Base-by-base conservation (phyloP, 2,113 vertebrate species). In the Petrocephalus microphthalmus region DNA sequence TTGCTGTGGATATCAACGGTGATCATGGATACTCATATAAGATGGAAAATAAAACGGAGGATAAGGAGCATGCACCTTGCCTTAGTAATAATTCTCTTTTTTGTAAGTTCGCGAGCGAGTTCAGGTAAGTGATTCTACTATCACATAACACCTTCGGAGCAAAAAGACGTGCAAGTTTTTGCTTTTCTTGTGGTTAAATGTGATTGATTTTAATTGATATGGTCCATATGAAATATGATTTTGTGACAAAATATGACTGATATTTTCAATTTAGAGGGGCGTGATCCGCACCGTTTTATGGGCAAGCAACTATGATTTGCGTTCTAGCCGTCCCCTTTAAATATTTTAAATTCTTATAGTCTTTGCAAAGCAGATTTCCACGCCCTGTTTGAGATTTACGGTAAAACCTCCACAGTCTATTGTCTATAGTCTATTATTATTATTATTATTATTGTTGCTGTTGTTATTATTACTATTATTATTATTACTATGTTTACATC, bases 11-110 rank as follows among this genome's bases (percentile, higher is more conserved):
- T 94, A 90, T 92, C 89, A 90, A 87, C 89, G 93, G 93, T 93
- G 93, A 94, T 91, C 95, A 96, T 96, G 95, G 95, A 96, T 94
- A 95, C 93, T 92, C 94, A 92, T 93, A 95, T 96, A 92, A 95
- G 94, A 94, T 96, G 95, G 95, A 96, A 96, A 95, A 95, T 95
- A 94, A 96, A 96, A 95, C 93, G 95, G 95, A 94, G 93, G 94
- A 94, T 96, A 94, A 95, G 94, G 92, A 94, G 95, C 92, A 90
- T 92, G 90, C 94, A 92, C 86, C 91, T 96, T 90, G 92, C 93
- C 91, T 89, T 96, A 91, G 92, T 92, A 90, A 91, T 94, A 90
- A 90, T 95, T 90, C 89, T 96, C 90, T 93, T 95, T 92, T 94
- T 94, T 93, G 91, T 95, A 92, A 94, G 93, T 89, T 93, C 95